Conservation (phyloP, 2,113 vertebrate genomes). For the Pomatorhinus ruficollis region DNA sequence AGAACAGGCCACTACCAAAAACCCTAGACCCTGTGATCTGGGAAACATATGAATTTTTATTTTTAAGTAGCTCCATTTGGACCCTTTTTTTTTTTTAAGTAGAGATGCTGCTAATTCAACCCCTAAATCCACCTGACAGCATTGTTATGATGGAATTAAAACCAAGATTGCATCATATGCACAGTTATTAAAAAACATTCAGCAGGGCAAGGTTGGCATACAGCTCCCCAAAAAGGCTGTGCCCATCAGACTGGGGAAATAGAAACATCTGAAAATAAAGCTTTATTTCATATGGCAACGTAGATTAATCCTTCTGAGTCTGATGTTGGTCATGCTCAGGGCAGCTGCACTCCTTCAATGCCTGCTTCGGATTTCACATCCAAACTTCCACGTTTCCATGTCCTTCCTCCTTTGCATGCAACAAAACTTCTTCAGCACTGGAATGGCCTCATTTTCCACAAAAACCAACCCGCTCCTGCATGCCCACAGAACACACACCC, state of each 20-base stretch:
- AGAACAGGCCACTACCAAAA: background rate
- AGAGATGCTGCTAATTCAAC: rapidly evolving
- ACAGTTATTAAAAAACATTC: background rate
- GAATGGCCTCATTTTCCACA: background rate
- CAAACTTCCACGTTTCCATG: background rate
- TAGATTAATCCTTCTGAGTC: background rate
- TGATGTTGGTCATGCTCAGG: background rate
- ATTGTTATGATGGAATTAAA: background rate
- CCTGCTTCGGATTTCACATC: background rate
- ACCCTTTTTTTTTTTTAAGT: background rate
- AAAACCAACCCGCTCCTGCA: background rate
- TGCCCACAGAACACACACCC: rapidly evolving
- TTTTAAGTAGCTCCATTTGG: background rate
- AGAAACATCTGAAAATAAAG: background rate
- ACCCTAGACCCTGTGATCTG: background rate
- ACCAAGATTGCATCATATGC: background rate
- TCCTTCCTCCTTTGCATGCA: background rate
- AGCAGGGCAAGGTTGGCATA: background rate
- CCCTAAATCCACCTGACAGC: background rate
- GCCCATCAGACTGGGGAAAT: background rate
- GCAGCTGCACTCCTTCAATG: background rate
- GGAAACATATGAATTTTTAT: rapidly evolving
- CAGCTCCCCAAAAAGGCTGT: background rate
- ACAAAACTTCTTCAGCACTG: background rate
- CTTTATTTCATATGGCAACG: rapidly evolving